These are phyloP conservation scores for Drosophila nr. medialis DNA, from an alignment of 2,888 invertebrate genomes.

Conservation along the genomic window DNA sequence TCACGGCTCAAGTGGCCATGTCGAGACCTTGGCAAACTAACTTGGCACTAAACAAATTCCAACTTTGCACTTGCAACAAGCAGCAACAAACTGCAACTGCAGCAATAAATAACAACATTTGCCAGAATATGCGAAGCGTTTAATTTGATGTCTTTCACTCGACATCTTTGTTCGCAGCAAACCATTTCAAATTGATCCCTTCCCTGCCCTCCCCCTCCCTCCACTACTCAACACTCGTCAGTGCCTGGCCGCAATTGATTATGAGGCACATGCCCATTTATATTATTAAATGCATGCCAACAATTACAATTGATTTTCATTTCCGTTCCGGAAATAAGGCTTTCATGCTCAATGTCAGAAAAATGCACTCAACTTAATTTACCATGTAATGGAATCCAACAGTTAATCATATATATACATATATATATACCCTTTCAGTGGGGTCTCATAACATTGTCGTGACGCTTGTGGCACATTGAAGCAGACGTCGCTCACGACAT, in stretches of 20 bases:
- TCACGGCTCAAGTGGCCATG: constrained; percentile 50
- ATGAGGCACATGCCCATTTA: neutral
- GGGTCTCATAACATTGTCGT: neutral
- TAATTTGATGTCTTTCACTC: constrained; percentile 32
- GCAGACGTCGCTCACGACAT: no score
- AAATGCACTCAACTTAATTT: neutral
- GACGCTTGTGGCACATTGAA: neutral
- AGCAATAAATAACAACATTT: constrained; percentile 42
- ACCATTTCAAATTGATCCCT: constrained; percentile 25
- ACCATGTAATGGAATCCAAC: neutral
- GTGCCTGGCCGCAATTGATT: constrained; percentile 12
- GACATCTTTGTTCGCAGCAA: constrained; percentile 30
- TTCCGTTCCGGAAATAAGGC: constrained; percentile 2
- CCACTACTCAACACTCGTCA: no score
- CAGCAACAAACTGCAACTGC: constrained; percentile 29
- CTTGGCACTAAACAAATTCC: constrained; percentile 56
- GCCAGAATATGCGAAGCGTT: constrained; percentile 32
- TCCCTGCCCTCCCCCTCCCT: neutral
- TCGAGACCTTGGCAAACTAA: constrained; percentile 55
- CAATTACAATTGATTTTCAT: constrained; percentile 1
- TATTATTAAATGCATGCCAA: constrained; percentile 4
- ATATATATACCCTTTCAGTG: neutral
- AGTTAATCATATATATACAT: neutral
- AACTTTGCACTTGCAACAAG: constrained; percentile 13
- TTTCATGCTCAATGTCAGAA: neutral